These are phyloP conservation scores for Elegia similella DNA, from an alignment of 2,888 invertebrate genomes.

Conservation along the genomic window DNA sequence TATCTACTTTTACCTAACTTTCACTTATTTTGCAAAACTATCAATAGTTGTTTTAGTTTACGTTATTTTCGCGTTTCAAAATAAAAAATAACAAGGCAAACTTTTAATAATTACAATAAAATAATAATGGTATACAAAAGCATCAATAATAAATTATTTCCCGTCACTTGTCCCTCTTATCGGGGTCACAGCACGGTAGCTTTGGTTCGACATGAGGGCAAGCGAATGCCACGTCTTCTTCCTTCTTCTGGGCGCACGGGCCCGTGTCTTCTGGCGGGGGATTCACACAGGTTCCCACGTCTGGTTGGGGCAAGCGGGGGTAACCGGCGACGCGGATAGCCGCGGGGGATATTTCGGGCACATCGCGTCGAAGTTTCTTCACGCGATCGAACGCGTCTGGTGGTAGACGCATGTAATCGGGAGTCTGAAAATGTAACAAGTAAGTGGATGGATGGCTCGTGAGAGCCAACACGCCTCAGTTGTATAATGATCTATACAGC, in stretches of 20 bases:
- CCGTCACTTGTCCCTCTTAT: constrained; percentile 31
- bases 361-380: constrained; percentile 58
- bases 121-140: background rate
- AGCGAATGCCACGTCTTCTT: constrained; percentile 68
- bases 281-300: constrained; percentile 44
- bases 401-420: constrained; percentile 64
- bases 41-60: too few species aligned
- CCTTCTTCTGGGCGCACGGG: constrained; percentile 46
- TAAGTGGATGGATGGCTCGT: background rate
- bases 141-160: background rate
- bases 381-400: constrained; percentile 60
- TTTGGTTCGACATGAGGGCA: constrained; percentile 57
- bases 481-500: constrained; percentile 17
- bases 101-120: background rate
- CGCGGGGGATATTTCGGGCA: constrained; percentile 63
- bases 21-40: too few species aligned
- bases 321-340: constrained; percentile 48
- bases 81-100: too few species aligned
- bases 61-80: too few species aligned
- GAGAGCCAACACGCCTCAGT: too few species aligned
- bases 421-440: constrained; percentile 41
- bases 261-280: constrained; percentile 41
- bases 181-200: constrained; percentile 57
- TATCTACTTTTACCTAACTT: too few species aligned
- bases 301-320: constrained; percentile 41